phyloP scores from a whole-genome alignment of 2,888 invertebrate genomes.

The Anaspis maculata region DNA sequence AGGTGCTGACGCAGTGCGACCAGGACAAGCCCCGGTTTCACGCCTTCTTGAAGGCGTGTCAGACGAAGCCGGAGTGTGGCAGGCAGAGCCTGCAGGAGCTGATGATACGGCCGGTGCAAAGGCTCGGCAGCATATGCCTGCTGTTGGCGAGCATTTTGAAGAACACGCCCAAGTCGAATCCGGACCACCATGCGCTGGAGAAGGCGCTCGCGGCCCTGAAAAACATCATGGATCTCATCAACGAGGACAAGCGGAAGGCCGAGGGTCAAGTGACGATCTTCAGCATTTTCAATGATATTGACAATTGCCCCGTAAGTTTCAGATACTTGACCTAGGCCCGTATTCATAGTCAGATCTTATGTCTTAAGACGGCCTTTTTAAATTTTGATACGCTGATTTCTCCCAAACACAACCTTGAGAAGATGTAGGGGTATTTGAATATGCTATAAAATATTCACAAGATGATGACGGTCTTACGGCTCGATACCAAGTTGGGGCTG shows the following conservation, averaged over 20 bases:
- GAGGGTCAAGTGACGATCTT: conserved; percentile 95
- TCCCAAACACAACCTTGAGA: too few relatives aligned
- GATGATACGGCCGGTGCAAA: conserved; percentile 94
- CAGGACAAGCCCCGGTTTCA: conserved; percentile 91
- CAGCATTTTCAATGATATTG: conserved; percentile 96
- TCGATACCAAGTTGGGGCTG: too few relatives aligned
- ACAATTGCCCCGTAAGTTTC: conserved; percentile 90
- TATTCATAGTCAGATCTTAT: too few relatives aligned
- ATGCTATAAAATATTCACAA: too few relatives aligned
- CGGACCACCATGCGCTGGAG: conserved; percentile 79
- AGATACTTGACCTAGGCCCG: too few relatives aligned
- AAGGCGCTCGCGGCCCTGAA: conserved; percentile 80
- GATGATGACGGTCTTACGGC: too few relatives aligned
- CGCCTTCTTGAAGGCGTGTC: conserved; percentile 94
- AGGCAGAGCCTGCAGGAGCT: conserved; percentile 92
- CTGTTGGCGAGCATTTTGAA: conserved; percentile 90
- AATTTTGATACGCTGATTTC: too few relatives aligned
- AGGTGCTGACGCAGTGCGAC: conserved; percentile 85
- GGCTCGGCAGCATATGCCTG: conserved; percentile 92
- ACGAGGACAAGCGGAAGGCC: conserved; percentile 94
- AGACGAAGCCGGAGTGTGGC: conserved; percentile 91
- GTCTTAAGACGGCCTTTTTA: too few relatives aligned
- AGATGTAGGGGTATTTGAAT: too few relatives aligned
- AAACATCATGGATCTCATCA: conserved; percentile 93
- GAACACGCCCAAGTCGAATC: conserved; percentile 79